Conservation (phyloP, 2,113 vertebrate species). For the Perca schrenkii region DNA sequence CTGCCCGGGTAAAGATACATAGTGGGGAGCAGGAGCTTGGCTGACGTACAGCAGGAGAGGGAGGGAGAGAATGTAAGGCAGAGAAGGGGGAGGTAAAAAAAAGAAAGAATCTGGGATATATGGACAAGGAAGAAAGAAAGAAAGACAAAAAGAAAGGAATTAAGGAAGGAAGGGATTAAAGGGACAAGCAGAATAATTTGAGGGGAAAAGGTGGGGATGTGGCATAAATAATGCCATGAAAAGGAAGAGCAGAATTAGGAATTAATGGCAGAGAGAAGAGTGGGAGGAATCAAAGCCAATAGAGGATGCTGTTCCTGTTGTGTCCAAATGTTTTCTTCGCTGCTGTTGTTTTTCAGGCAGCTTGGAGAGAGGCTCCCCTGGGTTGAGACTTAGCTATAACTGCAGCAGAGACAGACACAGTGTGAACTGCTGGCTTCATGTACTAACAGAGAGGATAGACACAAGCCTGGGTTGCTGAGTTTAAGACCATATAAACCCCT, state of each 20-base stretch:
- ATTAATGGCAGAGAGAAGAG: slow-evolving; percentile 28
- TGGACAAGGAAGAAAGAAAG: background rate
- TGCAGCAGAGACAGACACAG: slow-evolving; percentile 61
- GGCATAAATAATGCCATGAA: background rate
- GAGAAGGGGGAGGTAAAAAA: slow-evolving; percentile 12
- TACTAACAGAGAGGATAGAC: slow-evolving; percentile 59
- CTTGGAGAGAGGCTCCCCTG: slow-evolving; percentile 59
- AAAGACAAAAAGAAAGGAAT: background rate
- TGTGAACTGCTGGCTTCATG: slow-evolving; percentile 56
- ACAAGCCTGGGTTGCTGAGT: slow-evolving; percentile 44
- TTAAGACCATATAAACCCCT: slow-evolving; percentile 43
- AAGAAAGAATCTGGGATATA: background rate
- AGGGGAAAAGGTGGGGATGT: background rate
- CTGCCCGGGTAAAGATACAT: slow-evolving; percentile 74
- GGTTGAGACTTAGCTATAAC: slow-evolving; percentile 65
- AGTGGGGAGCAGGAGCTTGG: slow-evolving; percentile 69
- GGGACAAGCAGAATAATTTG: background rate
- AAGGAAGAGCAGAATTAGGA: slow-evolving; percentile 2
- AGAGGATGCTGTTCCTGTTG: slow-evolving; percentile 42
- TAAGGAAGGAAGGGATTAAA: background rate
- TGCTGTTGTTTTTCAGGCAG: slow-evolving; percentile 63
- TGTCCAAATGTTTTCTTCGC: slow-evolving; percentile 64
- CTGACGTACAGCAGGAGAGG: slow-evolving; percentile 46
- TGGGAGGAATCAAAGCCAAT: slow-evolving; percentile 35
- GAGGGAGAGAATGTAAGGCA: background rate